These are phyloP conservation scores for Drosophila ironensis DNA, from an alignment of 1,140 invertebrate species.

Conservation along the genomic window DNA sequence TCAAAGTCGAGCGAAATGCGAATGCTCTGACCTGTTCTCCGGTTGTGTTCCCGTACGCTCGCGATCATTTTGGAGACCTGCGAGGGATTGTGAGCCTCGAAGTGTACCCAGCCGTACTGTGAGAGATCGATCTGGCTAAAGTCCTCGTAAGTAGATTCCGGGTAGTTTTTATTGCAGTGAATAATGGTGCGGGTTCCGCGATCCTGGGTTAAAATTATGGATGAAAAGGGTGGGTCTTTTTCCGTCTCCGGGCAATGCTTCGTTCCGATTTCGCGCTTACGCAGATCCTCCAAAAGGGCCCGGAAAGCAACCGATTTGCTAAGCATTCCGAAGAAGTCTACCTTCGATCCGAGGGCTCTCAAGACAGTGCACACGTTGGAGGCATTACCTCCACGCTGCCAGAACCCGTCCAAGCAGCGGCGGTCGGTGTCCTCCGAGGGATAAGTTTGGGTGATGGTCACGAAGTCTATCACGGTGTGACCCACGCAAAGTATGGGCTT, in stretches of 20 bases:
- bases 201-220: conserved; percentile 83
- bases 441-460: conserved; percentile 83
- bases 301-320: conserved; percentile 81
- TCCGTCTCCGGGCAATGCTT: conserved; percentile 82
- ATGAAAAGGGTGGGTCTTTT: conserved; percentile 83
- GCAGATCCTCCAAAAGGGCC: conserved; percentile 85
- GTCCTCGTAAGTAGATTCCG: conserved; percentile 85
- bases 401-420: conserved; percentile 84
- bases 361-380: conserved; percentile 88
- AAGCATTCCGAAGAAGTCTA: conserved; percentile 85
- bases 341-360: conserved; percentile 83
- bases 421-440: conserved; percentile 84
- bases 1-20: conserved; percentile 87
- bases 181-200: conserved; percentile 87
- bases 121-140: conserved; percentile 83
- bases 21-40: conserved; percentile 62
- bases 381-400: conserved; percentile 89
- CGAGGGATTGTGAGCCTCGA: conserved; percentile 86
- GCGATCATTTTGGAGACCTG: conserved; percentile 85
- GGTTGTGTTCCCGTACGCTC: conserved; percentile 84
- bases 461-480: conserved; percentile 83
- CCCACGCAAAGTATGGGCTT: conserved; percentile 82
- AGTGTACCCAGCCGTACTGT: conserved; percentile 87
- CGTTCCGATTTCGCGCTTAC: conserved; percentile 83
- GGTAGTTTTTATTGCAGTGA: conserved; percentile 85